Percentiles rank a stretch among this genome's conserved stretches.
These are phyloP conservation scores for Anorthoa munda DNA, from an alignment of 2,888 invertebrate genomes.

Conservation along the genomic window DNA sequence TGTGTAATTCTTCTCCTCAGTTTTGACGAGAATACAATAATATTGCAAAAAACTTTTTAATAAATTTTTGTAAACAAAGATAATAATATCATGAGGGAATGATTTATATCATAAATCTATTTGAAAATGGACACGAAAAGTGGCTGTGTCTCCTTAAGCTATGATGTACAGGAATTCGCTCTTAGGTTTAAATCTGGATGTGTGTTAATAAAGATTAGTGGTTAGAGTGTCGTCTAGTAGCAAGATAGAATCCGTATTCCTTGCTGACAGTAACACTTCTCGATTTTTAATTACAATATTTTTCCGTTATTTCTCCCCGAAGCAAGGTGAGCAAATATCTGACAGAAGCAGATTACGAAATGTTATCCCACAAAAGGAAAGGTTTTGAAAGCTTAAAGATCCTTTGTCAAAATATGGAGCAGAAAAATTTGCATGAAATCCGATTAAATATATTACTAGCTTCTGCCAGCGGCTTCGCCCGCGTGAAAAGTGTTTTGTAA, in stretches of 20 bases:
- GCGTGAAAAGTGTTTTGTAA: too few species aligned
- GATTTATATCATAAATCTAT: too few species aligned
- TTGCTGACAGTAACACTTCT: neutral
- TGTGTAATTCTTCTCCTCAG: too few species aligned
- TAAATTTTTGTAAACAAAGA: too few species aligned
- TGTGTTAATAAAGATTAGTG: constrained; percentile 48
- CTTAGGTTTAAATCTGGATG: constrained; percentile 41
- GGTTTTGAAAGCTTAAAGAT: constrained; percentile 60
- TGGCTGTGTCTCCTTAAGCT: constrained; percentile 27
- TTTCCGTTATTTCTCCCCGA: constrained; percentile 7
- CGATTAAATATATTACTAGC: constrained; percentile 44
- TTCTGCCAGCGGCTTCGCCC: too few species aligned
- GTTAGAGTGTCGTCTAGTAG: constrained; percentile 9
- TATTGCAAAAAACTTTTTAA: too few species aligned
- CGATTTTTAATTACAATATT: constrained; percentile 13
- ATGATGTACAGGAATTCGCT: constrained; percentile 39
- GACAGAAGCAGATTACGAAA: constrained; percentile 63
- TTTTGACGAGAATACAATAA: too few species aligned
- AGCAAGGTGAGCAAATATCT: constrained; percentile 35
- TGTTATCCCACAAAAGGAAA: constrained; percentile 63
- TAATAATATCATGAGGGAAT: too few species aligned
- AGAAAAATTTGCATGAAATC: constrained; percentile 54
- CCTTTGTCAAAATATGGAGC: constrained; percentile 64
- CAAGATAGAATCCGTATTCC: constrained; percentile 17
- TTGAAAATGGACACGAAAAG: constrained; percentile 15